Base-by-base conservation (phyloP, 2,113 vertebrate species). In the Rhadina sibilatrix region DNA sequence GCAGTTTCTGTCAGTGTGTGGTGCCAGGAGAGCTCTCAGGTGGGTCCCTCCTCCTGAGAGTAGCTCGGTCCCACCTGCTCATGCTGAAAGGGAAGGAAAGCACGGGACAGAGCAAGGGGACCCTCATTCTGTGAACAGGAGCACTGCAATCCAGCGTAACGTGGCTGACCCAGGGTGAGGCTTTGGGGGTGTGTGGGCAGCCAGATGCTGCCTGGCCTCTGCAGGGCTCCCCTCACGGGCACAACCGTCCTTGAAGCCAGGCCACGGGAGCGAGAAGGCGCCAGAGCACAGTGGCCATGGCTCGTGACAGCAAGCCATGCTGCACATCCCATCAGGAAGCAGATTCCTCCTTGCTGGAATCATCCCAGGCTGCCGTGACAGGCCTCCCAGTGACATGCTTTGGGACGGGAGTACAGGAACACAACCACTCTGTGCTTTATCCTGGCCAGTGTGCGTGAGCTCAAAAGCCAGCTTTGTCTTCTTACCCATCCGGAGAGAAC, bases 381-480 rank as follows among this genome's bases (percentile, higher is more conserved):
- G n/a, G 76, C 83, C 70, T 81, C 66, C 83, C 79, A 57, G 87
- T 38, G 65, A 47, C 91, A 84, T 92, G 80, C 82, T 91, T 37
- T 44, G 44, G 42, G 69, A 30, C 65, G 68, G 72, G 54, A 65
- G 37, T 1, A 15, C 3, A 77, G 81, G 77, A 75, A 90, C 9
- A 78, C 72, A 89, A 84, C 15, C 76, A 12, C 59, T 61, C 57
- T 37, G 90, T 91, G 90, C 63, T 75, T 88, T 22, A 25, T 59
- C 44, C 44, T 57, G 89, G 78, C 35, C 35, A 44, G 87, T 33
- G 89, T 38, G 82, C 27, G 90, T 94, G 75, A 88, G 49, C 82
- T 89, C 57, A 52, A 65, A 92, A 96, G 91, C 61, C 66, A 89
- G 78, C 93, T 94, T 79, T 65, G 92, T 86, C 89, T 77, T 79